These are phyloP conservation scores for Phoenicopterus ruber DNA, from an alignment of 2,113 vertebrate genomes.

Conservation along the genomic window DNA sequence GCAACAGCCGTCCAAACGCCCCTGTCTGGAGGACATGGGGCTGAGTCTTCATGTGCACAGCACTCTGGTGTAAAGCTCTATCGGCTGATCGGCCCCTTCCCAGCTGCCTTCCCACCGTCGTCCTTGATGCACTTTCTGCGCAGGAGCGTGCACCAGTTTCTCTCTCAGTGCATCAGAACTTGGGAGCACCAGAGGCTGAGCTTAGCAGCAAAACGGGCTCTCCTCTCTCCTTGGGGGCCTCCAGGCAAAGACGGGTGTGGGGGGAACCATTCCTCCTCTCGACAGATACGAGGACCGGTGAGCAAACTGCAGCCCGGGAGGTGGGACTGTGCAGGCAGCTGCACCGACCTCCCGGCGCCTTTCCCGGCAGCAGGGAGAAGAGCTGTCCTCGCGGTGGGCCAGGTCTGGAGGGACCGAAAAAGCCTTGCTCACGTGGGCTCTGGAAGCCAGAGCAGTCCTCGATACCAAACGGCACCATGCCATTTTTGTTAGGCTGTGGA, in stretches of 20 bases:
- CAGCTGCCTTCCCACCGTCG: not conserved
- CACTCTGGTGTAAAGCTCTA: not conserved
- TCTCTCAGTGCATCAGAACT: rapidly evolving
- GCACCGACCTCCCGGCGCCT: rapidly evolving
- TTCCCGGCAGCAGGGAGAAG: not conserved
- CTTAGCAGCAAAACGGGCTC: not conserved
- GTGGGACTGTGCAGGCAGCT: not conserved
- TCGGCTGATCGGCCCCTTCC: not conserved
- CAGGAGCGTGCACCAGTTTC: not conserved
- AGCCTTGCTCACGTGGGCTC: rapidly evolving
- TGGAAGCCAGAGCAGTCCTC: not conserved
- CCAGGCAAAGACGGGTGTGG: not conserved
- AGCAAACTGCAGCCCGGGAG: not conserved
- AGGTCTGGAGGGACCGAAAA: not conserved
- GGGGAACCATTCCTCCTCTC: not conserved
- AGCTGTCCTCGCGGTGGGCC: too few relatives aligned
- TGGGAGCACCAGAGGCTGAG: not conserved
- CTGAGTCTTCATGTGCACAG: not conserved
- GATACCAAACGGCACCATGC: rapidly evolving
- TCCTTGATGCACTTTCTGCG: not conserved
- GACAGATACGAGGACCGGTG: rapidly evolving
- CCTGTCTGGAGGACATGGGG: not conserved
- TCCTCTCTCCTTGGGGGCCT: not conserved
- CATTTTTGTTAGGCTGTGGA: not conserved
- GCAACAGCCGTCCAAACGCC: not conserved